phyloP scores from a whole-genome alignment of 2,113 vertebrate genomes.

The Ammodytes marinus region DNA sequence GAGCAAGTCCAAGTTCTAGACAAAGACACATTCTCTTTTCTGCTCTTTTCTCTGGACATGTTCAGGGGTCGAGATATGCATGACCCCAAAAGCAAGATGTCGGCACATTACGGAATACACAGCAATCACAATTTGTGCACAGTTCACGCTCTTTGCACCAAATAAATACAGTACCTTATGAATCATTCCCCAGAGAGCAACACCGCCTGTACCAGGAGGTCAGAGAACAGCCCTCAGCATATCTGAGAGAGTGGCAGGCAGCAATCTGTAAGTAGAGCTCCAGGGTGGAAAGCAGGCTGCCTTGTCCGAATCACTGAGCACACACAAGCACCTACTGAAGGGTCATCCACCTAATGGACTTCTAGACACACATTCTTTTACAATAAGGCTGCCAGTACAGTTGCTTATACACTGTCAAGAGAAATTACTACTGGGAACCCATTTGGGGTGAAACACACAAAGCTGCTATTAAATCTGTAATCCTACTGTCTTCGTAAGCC shows the following conservation, averaged over 20 bases:
- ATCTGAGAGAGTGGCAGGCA: conserved; percentile 74
- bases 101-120: conserved; percentile 62
- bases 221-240: conserved; percentile 64
- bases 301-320: conserved; percentile 73
- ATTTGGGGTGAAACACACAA: conserved; percentile 5
- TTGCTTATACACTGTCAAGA: conserved; percentile 49
- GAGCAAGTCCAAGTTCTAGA: conserved; percentile 18
- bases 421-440: conserved; percentile 34
- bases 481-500: conserved; percentile 16
- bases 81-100: conserved; percentile 62
- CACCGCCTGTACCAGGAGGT: conserved; percentile 55
- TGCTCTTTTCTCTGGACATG: conserved; percentile 31
- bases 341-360: conserved; percentile 76
- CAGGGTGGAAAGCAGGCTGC: conserved; percentile 58
- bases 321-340: conserved; percentile 64
- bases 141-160: conserved; percentile 80
- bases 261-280: conserved; percentile 75
- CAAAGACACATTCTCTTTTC: conserved; percentile 11
- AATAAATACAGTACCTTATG: conserved; percentile 79
- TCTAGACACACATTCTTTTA: conserved; percentile 52
- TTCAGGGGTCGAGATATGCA: conserved; percentile 51
- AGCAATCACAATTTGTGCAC: conserved; percentile 74
- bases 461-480: conserved; percentile 27
- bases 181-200: conserved; percentile 74
- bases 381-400: conserved; percentile 49